A percentile compares a stretch with the other conserved stretches of the same genome.
phyloP scores from a whole-genome alignment of 1,140 invertebrate genomes.

The Drosophila persimilis region DNA sequence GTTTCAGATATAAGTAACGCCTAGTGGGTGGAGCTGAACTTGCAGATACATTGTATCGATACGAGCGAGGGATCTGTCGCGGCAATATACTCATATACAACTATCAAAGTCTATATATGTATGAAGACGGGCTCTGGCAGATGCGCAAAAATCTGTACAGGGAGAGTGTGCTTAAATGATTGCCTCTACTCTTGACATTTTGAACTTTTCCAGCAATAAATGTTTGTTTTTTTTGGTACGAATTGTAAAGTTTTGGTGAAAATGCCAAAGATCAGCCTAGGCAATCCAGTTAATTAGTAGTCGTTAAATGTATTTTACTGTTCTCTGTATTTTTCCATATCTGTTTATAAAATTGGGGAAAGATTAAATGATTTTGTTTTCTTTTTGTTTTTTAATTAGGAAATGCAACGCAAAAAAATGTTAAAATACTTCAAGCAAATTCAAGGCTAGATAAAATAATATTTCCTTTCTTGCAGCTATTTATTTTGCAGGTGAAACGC shows the following conservation, averaged over 20 bases:
- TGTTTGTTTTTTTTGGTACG: background rate
- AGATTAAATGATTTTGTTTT: too few species aligned
- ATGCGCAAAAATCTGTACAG: slow-evolving; percentile 9
- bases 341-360: too few species aligned
- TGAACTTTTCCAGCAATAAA: slow-evolving; percentile 14
- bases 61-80: slow-evolving; percentile 3
- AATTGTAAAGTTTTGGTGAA: background rate
- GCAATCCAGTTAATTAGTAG: background rate
- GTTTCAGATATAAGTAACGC: slow-evolving; percentile 43
- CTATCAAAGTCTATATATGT: background rate
- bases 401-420: too few species aligned
- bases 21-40: slow-evolving; percentile 35
- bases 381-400: too few species aligned
- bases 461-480: too few species aligned
- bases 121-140: background rate
- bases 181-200: slow-evolving; percentile 15
- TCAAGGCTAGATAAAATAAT: too few species aligned
- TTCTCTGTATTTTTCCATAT: background rate
- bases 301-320: slow-evolving; percentile 5
- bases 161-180: background rate
- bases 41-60: slow-evolving; percentile 32
- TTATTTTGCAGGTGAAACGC: too few species aligned
- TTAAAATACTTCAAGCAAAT: too few species aligned
- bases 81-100: background rate
- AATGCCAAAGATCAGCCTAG: slow-evolving; percentile 3